Evolutionary conservation across 1,140 invertebrate genomes (phyloP), one percentile per base, ranked within the genome.

Genomic region (Antheraea pernyi): DNA sequence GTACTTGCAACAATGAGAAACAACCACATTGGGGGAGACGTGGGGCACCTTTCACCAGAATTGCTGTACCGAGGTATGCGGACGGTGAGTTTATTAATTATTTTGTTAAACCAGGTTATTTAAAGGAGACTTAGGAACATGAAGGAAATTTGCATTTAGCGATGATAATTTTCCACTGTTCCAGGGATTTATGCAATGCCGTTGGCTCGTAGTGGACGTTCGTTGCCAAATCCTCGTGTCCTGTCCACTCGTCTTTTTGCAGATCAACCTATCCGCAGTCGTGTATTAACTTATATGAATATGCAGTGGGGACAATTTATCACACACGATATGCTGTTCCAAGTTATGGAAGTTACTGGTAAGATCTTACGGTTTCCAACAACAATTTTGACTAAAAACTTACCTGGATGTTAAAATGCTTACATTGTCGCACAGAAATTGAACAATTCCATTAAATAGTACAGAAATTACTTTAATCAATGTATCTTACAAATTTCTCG

Each of bases 1-100:
- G 97, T 3, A 95, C 96, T 0, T 98, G 97, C 80, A 98, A 98
- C 83, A 98, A 98, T 85, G 80, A 96, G 42, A 81, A 93, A 42
- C 95, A 96, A 74, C 95, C 97, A 0, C 93, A 92, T 0, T 95
- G 95, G 94, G 97, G 97, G 11, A 94, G 95, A 69, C 94, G 96
- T 3, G 81, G 81, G 6, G 89, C 84, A 0, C 93, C 93, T 10
- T 95, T 98, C 74, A 94, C 94, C 0, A 94, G 98, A 68, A 94
- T 99, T 0, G 83, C 98, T 7, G 95, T 95, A 16, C 94, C 98
- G 0, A 95, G 95, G 81, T 98, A 98, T 87, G 94, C 95, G 18
- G 97, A 98, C 88, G 96, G 96, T 97, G 91, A 93, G 91, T 76
- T 42, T 39, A 9, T 39, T 42, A 10, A 8, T 42, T 30, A 30